phyloP scores from a whole-genome alignment of 2,888 invertebrate species.

The Oligia fasciuncula region DNA sequence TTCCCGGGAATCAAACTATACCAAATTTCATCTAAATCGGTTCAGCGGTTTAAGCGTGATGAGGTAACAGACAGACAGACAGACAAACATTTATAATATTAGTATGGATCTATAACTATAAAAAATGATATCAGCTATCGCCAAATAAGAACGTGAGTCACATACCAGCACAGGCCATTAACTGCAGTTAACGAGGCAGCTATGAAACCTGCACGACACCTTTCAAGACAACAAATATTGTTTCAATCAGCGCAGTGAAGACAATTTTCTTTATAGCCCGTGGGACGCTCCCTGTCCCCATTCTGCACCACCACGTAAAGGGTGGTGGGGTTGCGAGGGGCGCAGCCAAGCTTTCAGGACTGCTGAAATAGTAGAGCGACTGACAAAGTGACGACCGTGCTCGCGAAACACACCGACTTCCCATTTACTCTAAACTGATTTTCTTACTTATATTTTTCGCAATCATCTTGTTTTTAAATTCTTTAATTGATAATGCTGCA shows the following conservation, averaged over 20 bases:
- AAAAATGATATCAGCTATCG: conserved; percentile 29
- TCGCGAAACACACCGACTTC: conserved; percentile 59
- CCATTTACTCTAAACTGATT: conserved; percentile 26
- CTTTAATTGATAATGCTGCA: neutral
- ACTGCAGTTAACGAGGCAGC: conserved; percentile 49
- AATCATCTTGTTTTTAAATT: conserved; percentile 12
- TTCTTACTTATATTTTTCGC: conserved; percentile 16
- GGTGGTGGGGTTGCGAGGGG: conserved; percentile 81
- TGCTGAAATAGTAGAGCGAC: conserved; percentile 78
- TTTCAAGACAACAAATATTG: conserved; percentile 81
- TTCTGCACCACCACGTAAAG: conserved; percentile 79
- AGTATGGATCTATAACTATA: neutral
- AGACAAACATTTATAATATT: too few species aligned
- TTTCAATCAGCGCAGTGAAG: conserved; percentile 86
- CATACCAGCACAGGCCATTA: conserved; percentile 3
- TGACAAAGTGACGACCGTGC: conserved; percentile 78
- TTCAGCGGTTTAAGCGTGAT: too few species aligned
- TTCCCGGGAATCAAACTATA: too few species aligned
- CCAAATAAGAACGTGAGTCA: conserved; percentile 21
- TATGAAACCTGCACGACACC: conserved; percentile 70
- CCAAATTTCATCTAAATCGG: too few species aligned
- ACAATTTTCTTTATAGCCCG: conserved; percentile 87
- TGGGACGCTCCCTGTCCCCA: conserved; percentile 88
- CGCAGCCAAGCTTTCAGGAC: conserved; percentile 75
- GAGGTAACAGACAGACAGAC: too few species aligned